Percentiles rank a stretch among this genome's conserved stretches.
Conservation (phyloP, 2,888 invertebrate species). For the Perdita meconis region DNA sequence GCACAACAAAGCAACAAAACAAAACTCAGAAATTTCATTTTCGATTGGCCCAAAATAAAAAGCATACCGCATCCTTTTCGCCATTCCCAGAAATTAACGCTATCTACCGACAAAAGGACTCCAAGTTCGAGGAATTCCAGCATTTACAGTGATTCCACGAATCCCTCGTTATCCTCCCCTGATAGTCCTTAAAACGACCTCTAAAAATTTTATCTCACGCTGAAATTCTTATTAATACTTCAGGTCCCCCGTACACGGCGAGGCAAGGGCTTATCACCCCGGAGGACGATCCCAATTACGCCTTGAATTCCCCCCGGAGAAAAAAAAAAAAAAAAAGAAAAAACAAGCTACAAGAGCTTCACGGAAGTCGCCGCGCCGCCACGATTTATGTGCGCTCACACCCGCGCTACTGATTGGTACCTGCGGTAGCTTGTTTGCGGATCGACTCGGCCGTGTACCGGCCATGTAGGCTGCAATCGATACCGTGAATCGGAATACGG, state of each 20-base stretch:
- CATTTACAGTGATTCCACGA: slow-evolving; percentile 23
- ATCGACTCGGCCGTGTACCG: slow-evolving; percentile 24
- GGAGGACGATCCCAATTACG: slow-evolving; percentile 36
- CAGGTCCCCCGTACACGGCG: neutral
- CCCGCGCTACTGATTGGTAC: slow-evolving; percentile 40
- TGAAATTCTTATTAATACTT: slow-evolving; percentile 47
- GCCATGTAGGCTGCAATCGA: slow-evolving; percentile 34
- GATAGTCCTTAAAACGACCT: slow-evolving; percentile 19
- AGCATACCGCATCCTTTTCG: neutral
- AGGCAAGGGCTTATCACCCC: slow-evolving; percentile 23
- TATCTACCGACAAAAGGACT: slow-evolving; percentile 1
- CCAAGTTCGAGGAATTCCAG: slow-evolving; percentile 9
- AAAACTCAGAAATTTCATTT: too few relatives aligned
- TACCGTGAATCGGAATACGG: slow-evolving; percentile 22
- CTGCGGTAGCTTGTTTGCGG: slow-evolving; percentile 39
- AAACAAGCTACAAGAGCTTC: slow-evolving; percentile 10
- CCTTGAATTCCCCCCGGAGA: slow-evolving; percentile 16
- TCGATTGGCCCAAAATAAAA: too few relatives aligned
- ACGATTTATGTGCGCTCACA: slow-evolving; percentile 37
- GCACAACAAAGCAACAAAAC: too few relatives aligned
- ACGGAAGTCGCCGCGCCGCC: slow-evolving; percentile 15
- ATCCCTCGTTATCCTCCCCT: slow-evolving; percentile 31
- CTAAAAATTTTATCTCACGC: slow-evolving; percentile 23
- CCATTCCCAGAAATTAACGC: neutral
- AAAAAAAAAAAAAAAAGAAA: neutral